Base-by-base conservation (phyloP, 2,888 invertebrate genomes). In the Glyphotaelius pellucidus region DNA sequence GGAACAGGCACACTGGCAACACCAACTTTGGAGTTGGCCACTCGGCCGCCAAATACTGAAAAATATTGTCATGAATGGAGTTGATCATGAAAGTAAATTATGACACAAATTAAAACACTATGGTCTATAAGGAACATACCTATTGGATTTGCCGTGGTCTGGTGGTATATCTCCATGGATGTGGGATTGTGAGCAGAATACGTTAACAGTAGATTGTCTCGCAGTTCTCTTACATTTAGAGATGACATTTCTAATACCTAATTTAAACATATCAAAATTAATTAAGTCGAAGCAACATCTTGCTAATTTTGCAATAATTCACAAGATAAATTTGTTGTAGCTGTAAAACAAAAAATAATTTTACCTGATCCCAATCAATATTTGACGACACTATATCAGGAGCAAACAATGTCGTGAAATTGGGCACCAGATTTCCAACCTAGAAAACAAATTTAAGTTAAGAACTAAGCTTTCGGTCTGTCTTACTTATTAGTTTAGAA, bases 141-240 rank as follows among this genome's bases (percentile, higher is more conserved):
- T 95, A 96, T 94, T 95, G 95, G 32, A 94, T 95, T 30, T 95
- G 96, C 93, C 94, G 94, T 94, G 14, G 95, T 94, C 93, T 95
- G 95, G 42, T 95, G 95, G 93, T 96, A 95, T 38, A 96, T 93
- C 93, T 95, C 95, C 93, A 97, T 95, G 89, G 96, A 94, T 90
- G 96, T 95, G 9, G 97, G 97, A 94, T 96, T 96, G 94, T 97
- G 97, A 5, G 97, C 97, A 0, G 97, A 96, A 94, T 97, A 97
- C 47, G 96, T 95, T 47, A 97, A 94, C 90, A 97, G 95, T 89
- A 97, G 94, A 93, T 96, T 96, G 93, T 97, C 97, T 94, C 97
- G 96, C 87, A 97, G 94, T 85, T 96, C 96, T 35, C 96, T 96
- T 90, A 97, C 94, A 52, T 95, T 95, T 9, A 95, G 94, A 91